Evolutionary conservation across 64 coral and sea anemone species (phyloP).

Genomic region (Acropora tenuis): DNA sequence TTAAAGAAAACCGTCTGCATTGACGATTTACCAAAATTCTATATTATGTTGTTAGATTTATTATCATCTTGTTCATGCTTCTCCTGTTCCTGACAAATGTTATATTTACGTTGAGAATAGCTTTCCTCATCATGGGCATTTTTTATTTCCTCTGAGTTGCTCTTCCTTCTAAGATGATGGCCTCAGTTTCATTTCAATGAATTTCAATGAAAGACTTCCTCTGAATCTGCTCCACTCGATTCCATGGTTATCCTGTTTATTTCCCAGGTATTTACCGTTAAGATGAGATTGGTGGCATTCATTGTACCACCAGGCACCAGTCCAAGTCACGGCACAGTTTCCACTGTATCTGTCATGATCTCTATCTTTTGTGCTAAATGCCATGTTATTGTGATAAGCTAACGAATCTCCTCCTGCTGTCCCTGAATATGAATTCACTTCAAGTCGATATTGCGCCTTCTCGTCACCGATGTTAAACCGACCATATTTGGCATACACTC

Average conservation of each 20-base stretch:
- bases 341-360: conserved; percentile 37
- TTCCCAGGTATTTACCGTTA: conserved; percentile 59
- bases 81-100: too few species aligned
- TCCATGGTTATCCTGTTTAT: neutral
- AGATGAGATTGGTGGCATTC: conserved; percentile 23
- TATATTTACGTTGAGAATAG: too few species aligned
- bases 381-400: conserved; percentile 58
- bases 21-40: too few species aligned
- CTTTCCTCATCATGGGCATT: too few species aligned
- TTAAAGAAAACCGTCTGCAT: too few species aligned
- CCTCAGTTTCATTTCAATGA: too few species aligned
- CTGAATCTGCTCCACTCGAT: too few species aligned
- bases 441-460: conserved; percentile 37
- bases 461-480: conserved; percentile 16
- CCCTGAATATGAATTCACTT: conserved; percentile 52
- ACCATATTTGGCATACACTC: conserved; percentile 45
- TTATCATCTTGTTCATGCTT: too few species aligned
- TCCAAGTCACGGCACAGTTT: conserved; percentile 1
- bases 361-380: neutral
- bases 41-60: too few species aligned
- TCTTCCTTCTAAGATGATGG: too few species aligned
- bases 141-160: too few species aligned
- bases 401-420: conserved; percentile 66
- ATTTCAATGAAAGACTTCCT: too few species aligned
- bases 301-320: conserved; percentile 74